Evolutionary conservation across 2,797 vertebrate species (phyloP).

Genomic region (Tapirus indicus): DNA sequence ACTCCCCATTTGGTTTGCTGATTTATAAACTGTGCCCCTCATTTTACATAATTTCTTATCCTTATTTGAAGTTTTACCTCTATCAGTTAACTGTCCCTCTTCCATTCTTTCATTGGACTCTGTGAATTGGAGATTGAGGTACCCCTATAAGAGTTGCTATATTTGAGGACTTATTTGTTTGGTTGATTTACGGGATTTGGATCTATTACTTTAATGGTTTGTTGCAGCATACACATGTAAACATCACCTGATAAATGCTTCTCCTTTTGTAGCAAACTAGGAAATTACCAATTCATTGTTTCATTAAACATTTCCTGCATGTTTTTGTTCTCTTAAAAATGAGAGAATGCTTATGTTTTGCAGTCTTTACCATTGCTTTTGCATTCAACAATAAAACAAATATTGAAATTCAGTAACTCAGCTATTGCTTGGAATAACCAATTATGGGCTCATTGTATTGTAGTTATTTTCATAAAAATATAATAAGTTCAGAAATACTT

Average conservation of each 20-base stretch:
- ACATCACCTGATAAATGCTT: slow-evolving; percentile 70
- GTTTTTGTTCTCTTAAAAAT: slow-evolving; percentile 70
- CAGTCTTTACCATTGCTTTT: slow-evolving; percentile 60
- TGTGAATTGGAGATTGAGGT: not conserved
- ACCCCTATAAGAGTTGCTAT: not conserved
- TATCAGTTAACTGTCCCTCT: not conserved
- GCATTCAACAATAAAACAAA: slow-evolving; percentile 77
- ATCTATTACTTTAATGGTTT: slow-evolving; percentile 56
- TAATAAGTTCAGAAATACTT: slow-evolving; percentile 68
- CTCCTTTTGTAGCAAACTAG: slow-evolving; percentile 74
- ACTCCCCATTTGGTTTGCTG: not conserved
- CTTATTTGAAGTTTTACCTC: not conserved
- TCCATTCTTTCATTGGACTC: not conserved
- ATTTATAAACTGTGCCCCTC: not conserved
- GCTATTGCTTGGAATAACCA: slow-evolving; percentile 75
- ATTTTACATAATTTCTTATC: not conserved
- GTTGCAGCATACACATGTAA: slow-evolving; percentile 41
- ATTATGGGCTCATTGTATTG: slow-evolving; percentile 66
- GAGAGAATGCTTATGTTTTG: slow-evolving; percentile 64
- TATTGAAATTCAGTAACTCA: slow-evolving; percentile 69
- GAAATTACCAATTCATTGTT: slow-evolving; percentile 68
- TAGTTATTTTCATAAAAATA: slow-evolving; percentile 79
- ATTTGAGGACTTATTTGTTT: slow-evolving; percentile 5
- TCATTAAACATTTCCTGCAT: slow-evolving; percentile 67
- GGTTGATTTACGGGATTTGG: slow-evolving; percentile 50